A percentile compares a stretch with the other conserved stretches of the same genome.
Evolutionary conservation across 2,888 invertebrate species (phyloP).

Genomic region (Neria commutata): DNA sequence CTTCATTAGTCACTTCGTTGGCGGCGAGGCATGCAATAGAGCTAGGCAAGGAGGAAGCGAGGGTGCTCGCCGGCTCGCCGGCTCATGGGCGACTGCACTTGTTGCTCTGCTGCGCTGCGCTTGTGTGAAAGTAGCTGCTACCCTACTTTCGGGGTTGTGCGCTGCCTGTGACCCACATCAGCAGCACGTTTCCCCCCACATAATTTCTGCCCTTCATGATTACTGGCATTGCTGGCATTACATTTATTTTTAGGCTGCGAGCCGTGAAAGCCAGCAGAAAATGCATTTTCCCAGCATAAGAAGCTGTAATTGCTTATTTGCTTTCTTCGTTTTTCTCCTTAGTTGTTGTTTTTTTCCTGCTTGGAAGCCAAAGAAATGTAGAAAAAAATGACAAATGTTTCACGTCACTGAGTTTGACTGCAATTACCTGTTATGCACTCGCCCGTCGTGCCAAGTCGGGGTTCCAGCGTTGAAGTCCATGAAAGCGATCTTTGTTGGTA

Average conservation of each 20-base stretch:
- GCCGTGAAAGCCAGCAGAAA: no score
- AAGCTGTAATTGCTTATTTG: background rate
- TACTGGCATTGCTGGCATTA: conserved; percentile 11
- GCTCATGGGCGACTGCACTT: conserved; percentile 7
- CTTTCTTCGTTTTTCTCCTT: background rate
- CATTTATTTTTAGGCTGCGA: conserved; percentile 3
- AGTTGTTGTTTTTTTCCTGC: background rate
- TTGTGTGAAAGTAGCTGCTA: background rate
- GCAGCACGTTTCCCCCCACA: conserved; percentile 17
- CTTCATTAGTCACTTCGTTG: conserved; percentile 8
- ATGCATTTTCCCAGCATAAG: no score
- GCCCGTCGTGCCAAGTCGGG: no score
- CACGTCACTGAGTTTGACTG: conserved; percentile 50
- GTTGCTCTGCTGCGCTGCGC: background rate
- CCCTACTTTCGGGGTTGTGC: conserved; percentile 35
- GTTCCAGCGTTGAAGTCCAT: background rate
- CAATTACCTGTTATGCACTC: conserved; percentile 34
- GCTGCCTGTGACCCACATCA: conserved; percentile 53
- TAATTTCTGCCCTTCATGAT: conserved; percentile 14
- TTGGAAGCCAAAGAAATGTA: conserved; percentile 27
- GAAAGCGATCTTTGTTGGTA: conserved; percentile 15
- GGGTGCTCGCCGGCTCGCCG: background rate
- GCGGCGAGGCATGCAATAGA: no score
- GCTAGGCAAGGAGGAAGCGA: no score
- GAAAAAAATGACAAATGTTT: conserved; percentile 56